phyloP scores from a whole-genome alignment of 37 sponge, comb jelly and placozoan species.

The Ephydatia muelleri region DNA sequence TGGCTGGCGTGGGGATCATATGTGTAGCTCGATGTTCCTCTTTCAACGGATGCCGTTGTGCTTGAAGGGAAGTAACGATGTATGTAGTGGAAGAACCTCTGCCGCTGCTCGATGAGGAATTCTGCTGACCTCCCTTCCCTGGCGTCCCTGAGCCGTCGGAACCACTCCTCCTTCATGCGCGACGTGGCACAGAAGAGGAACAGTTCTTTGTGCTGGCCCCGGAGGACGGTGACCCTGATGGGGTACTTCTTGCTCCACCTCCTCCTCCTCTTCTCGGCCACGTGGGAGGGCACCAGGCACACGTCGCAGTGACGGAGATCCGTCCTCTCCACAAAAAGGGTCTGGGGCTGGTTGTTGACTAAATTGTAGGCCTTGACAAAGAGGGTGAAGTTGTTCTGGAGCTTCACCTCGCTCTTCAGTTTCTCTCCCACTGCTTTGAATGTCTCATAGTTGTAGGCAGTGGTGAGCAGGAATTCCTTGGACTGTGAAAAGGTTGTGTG shows the following conservation, averaged over 20 bases:
- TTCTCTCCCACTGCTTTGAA: slow-evolving; percentile 41
- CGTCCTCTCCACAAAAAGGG: not conserved
- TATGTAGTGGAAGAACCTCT: slow-evolving; percentile 54
- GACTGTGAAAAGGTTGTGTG: slow-evolving; percentile 21
- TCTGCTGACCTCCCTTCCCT: slow-evolving; percentile 12
- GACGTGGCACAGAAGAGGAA: slow-evolving; percentile 60
- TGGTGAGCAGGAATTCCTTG: slow-evolving; percentile 31
- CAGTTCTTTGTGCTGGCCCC: not conserved
- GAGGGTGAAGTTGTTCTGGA: slow-evolving; percentile 44
- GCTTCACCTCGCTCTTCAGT: slow-evolving; percentile 6
- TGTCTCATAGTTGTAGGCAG: slow-evolving; percentile 32
- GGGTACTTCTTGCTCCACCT: slow-evolving; percentile 91
- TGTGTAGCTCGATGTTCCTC: too few relatives aligned
- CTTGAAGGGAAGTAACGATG: slow-evolving; percentile 45
- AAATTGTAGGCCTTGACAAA: slow-evolving; percentile 12
- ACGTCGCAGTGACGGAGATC: slow-evolving; percentile 34
- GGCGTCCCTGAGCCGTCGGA: slow-evolving; percentile 51
- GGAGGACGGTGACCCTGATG: slow-evolving; percentile 24
- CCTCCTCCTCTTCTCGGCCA: slow-evolving; percentile 69
- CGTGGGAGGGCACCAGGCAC: slow-evolving; percentile 49
- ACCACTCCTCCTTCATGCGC: slow-evolving; percentile 83
- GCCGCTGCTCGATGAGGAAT: slow-evolving; percentile 14
- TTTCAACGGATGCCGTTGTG: not conserved
- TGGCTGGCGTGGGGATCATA: too few relatives aligned
- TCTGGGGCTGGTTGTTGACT: not conserved